Evolutionary conservation across 2,113 vertebrate genomes (phyloP), one percentile per base, ranked within the genome.

Genomic region (Peromyscus maniculatus): DNA sequence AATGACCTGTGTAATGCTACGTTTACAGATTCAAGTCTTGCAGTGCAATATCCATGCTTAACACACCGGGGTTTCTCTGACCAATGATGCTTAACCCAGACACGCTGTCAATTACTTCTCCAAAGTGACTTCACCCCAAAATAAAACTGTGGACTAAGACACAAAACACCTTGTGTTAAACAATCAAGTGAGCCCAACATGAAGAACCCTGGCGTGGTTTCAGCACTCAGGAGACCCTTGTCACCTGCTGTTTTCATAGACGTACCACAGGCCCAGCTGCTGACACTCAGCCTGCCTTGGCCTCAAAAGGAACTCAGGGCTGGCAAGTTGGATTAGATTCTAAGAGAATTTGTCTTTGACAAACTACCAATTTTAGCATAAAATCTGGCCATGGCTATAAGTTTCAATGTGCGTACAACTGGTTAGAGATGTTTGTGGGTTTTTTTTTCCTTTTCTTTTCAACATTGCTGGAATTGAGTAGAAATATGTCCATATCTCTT

Each of bases 331-430:
- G 43, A 75, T 98, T 97, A 97, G 97, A 98, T 98, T 98, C 95
- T 98, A 97, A 95, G 82, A 98, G 96, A 97, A 98, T 98, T 98
- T 97, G 96, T 97, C 96, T 98, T 97, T 94, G 94, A 98, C 96
- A 98, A 97, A 97, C 98, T 98, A 98, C 95, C 96, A 88, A 93
- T 98, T 97, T 98, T 97, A 98, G 98, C 97, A 96, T 98, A 98
- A 98, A 97, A 98, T 97, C 97, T 98, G 98, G 95, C 98, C 59
- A 59, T 98, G 97, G 98, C 98, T 98, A 92, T 92, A 98, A 95
- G 97, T 98, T 97, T 98, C 97, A 96, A 93, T 97, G 97, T 96
- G 97, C 90, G 15, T 96, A 97, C 91, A 55, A 97, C 92, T 96
- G 97, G 97, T 97, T 97, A 97, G 98, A 98, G 98, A 98, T 97